Percentiles rank a stretch among this genome's conserved stretches.
phyloP scores from a whole-genome alignment of 2,797 vertebrate genomes.

The Mormyrus hasselquistii region DNA sequence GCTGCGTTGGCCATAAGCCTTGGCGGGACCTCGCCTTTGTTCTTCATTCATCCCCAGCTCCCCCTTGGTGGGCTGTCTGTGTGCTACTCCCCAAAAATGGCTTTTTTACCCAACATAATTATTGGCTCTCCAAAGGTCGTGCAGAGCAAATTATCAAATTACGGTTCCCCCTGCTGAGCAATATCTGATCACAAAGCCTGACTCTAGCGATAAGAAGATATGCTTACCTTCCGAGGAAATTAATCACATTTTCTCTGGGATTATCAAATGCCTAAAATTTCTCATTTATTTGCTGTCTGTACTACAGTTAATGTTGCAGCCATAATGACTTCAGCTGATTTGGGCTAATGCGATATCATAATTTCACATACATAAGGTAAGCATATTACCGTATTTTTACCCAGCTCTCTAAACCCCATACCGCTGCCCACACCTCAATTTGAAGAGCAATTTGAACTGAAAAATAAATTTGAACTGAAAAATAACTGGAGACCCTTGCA shows the following conservation, averaged over 20 bases:
- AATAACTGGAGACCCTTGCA: neutral
- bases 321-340: neutral
- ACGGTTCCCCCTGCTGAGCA: neutral
- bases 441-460: neutral
- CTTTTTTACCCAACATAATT: slow-evolving; percentile 26
- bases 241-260: neutral
- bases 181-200: neutral
- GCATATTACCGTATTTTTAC: neutral
- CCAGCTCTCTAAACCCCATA: neutral
- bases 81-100: slow-evolving; percentile 25
- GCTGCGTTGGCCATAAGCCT: neutral
- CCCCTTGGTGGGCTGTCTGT: slow-evolving; percentile 22
- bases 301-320: neutral
- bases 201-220: neutral
- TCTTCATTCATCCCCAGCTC: slow-evolving; percentile 17
- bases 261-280: neutral
- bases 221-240: neutral
- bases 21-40: neutral
- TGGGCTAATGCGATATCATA: neutral
- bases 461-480: neutral
- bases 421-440: neutral
- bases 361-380: neutral
- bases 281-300: neutral
- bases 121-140: slow-evolving; percentile 25
- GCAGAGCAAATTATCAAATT: slow-evolving; percentile 11